Percentiles rank a stretch among this genome's conserved stretches.
These are phyloP conservation scores for Lasiommata megera DNA, from an alignment of 2,888 invertebrate genomes.

Conservation along the genomic window DNA sequence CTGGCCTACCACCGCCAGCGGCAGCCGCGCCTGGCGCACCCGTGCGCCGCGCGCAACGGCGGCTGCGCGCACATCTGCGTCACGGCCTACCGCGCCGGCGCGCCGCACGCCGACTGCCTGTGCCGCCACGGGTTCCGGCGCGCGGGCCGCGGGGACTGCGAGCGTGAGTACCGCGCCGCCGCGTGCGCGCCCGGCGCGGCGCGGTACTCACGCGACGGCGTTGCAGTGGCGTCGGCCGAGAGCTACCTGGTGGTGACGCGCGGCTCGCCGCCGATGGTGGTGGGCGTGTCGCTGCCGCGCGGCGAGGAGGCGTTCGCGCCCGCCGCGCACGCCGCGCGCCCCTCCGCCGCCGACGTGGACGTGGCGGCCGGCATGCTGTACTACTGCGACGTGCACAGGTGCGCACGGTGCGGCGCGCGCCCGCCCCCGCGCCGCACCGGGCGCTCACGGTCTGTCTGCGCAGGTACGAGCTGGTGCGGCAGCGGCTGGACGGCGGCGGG, in stretches of 20 bases:
- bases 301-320: conserved; percentile 86
- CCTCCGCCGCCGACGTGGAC: conserved; percentile 42
- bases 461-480: conserved; percentile 83
- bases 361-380: conserved; percentile 30
- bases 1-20: conserved; percentile 88
- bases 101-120: conserved; percentile 83
- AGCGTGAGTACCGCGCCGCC: conserved; percentile 66
- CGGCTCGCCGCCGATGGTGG: conserved; percentile 84
- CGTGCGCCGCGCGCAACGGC: conserved; percentile 85
- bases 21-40: conserved; percentile 87
- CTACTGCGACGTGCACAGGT: conserved; percentile 35
- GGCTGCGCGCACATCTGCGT: conserved; percentile 90
- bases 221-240: conserved; percentile 77
- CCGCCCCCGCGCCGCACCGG: not conserved
- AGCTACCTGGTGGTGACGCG: conserved; percentile 81
- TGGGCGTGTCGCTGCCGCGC: conserved; percentile 79
- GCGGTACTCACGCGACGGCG: not conserved
- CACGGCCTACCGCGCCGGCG: conserved; percentile 74
- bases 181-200: not conserved
- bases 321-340: conserved; percentile 69
- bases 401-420: not conserved
- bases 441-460: not conserved
- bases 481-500: conserved; percentile 82
- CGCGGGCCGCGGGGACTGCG: conserved; percentile 81
- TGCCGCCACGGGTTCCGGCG: conserved; percentile 87